These are phyloP conservation scores for Magallana nippona DNA, from an alignment of 2,888 invertebrate species.

Conservation along the genomic window DNA sequence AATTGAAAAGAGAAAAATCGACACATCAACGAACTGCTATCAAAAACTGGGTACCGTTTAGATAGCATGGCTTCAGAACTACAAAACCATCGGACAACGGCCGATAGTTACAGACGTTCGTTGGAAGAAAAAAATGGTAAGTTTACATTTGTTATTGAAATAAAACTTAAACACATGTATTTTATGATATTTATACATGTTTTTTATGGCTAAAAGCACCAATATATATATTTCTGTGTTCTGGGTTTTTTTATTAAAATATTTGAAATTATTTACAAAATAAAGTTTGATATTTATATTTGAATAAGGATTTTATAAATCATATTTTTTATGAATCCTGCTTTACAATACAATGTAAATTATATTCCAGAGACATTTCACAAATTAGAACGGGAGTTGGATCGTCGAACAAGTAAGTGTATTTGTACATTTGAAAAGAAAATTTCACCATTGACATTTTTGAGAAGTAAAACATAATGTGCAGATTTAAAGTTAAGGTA, in stretches of 20 bases:
- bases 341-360: background rate
- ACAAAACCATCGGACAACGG: background rate
- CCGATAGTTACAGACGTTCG: background rate
- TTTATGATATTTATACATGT: too few species aligned
- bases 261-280: too few species aligned
- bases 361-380: background rate
- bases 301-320: too few species aligned
- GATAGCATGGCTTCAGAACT: background rate
- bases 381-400: background rate
- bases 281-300: too few species aligned
- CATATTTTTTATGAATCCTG: too few species aligned
- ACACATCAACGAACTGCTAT: slow-evolving; percentile 3
- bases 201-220: too few species aligned
- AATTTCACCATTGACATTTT: too few species aligned
- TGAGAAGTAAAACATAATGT: too few species aligned
- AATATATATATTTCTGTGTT: too few species aligned
- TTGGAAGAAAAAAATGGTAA: slow-evolving; percentile 5
- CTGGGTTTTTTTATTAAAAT: too few species aligned
- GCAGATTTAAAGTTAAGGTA: too few species aligned
- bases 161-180: too few species aligned
- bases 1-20: background rate
- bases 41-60: background rate
- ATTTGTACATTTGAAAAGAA: background rate
- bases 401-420: background rate
- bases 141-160: background rate